Base-by-base conservation (phyloP, 2,888 invertebrate genomes). In the Capitulum mitella region DNA sequence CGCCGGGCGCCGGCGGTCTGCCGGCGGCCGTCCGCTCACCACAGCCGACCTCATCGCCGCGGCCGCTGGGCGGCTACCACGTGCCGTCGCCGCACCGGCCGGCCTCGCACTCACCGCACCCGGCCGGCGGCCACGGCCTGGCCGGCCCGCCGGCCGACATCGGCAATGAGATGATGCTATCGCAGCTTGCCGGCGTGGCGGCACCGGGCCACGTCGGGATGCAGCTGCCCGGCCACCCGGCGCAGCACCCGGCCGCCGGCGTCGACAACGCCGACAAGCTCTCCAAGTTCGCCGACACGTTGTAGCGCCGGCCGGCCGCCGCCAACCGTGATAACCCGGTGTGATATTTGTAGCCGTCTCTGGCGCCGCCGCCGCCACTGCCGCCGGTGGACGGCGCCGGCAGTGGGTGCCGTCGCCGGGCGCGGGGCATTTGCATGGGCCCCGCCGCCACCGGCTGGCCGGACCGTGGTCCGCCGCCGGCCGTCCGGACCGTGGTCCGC, bases 201-300 rank as follows among this genome's bases (percentile, higher is more conserved):
- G 78, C 70, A 58, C 85, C 82, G 84, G 85, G 81, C 81, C 85
- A 83, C 83, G 84, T 86, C 80, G 88, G 84, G 82, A 89, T 86
- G 81, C 85, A 37, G 84, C 88, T 88, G 64, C 64, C 14, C n/a
- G 58, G 58, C 58, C 58, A 58, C 58, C 58, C 29, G 29, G 58
- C 82, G 82, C 77, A 83, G 83, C 54, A 83, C 83, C 51, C 83
- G 82, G 77, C 82, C 82, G 78, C 82, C 82, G 78, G 82, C 81
- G 81, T 81, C 82, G 80, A 81, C 83, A 64, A 64, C 64, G 81
- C 80, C 83, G 97, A 97, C 89, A 95, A 96, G 88, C 90, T 97
- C 85, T 93, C 93, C 84, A 95, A 95, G 88, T 96, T 94, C 89
- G 96, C 96, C 85, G 97, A 97, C 81, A 85, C 85, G 77, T 85